These are phyloP conservation scores for Nematostella vectensis DNA, from an alignment of 92 coral and sea anemone species.

Conservation along the genomic window DNA sequence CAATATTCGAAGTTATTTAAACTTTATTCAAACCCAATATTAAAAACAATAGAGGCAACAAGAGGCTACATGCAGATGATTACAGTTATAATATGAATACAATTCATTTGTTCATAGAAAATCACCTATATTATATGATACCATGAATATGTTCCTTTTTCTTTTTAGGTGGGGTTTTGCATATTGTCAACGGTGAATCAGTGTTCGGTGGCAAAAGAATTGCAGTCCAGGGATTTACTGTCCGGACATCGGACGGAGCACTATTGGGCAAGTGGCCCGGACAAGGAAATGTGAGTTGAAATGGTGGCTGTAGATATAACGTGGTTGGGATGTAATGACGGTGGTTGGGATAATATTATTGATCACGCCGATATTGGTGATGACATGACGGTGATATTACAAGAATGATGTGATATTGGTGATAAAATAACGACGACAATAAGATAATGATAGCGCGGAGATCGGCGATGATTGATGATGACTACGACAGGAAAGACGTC, in stretches of 20 bases:
- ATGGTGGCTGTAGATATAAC: no score
- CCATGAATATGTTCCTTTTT: background rate
- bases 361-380: no score
- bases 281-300: slow-evolving; percentile 39
- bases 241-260: slow-evolving; percentile 38
- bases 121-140: no score
- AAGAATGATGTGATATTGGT: no score
- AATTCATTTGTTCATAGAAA: no score
- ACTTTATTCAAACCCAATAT: no score
- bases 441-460: background rate
- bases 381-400: no score
- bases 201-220: slow-evolving; percentile 1
- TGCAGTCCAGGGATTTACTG: slow-evolving; percentile 73
- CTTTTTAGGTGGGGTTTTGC: slow-evolving; percentile 38
- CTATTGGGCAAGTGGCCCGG: slow-evolving; percentile 70
- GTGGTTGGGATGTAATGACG: background rate
- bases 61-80: no score
- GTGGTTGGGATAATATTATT: background rate
- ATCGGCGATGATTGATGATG: background rate
- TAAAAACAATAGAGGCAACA: no score
- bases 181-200: slow-evolving; percentile 69
- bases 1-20: no score
- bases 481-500: background rate
- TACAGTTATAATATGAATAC: no score
- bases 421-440: background rate